Evolutionary conservation across 2,888 invertebrate genomes (phyloP), one percentile per base, ranked within the genome.

Genomic region (Gastrophysa polygoni): DNA sequence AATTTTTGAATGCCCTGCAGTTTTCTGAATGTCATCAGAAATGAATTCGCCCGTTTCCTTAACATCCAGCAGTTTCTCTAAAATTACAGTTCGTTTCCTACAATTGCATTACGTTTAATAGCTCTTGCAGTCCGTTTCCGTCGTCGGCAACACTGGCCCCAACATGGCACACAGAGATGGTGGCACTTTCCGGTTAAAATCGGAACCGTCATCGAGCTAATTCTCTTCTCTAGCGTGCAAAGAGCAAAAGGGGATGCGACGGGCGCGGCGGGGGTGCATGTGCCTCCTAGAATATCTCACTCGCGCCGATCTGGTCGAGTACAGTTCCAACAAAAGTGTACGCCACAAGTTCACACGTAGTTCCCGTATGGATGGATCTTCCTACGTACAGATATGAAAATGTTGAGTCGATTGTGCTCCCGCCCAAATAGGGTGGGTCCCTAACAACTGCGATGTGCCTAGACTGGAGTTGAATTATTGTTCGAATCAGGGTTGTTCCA

Each of bases 321-420:
- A 77, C 77, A 76, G 77, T 66, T 65, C 61, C 68, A 71, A 66
- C 72, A 76, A 77, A 72, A 76, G 75, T 73, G 71, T 71, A 71
- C 74, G 76, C 75, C 73, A 77, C 75, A 75, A 75, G 21, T 34
- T 29, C 75, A 60, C 60, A 71, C 59, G n/a, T n/a, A n/a, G n/a
- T n/a, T n/a, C n/a, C n/a, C n/a, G n/a, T n/a, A n/a, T n/a, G n/a
- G 61, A 63, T 63, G 48, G 55, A 54, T 56, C 59, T 63, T 73
- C 73, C 71, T 77, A 76, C 72, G 73, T 75, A 74, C 74, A 69
- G 70, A 73, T 72, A 75, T 77, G 74, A 77, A 78, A 78, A 77
- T 76, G 76, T 78, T 68, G 75, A 71, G 75, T 71, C 67, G 48
- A n/a, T n/a, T n/a, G n/a, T n/a, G n/a, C n/a, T n/a, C n/a, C n/a